Evolutionary conservation across 1,140 invertebrate genomes (phyloP).

Genomic region (Zaprionus nigranus): DNA sequence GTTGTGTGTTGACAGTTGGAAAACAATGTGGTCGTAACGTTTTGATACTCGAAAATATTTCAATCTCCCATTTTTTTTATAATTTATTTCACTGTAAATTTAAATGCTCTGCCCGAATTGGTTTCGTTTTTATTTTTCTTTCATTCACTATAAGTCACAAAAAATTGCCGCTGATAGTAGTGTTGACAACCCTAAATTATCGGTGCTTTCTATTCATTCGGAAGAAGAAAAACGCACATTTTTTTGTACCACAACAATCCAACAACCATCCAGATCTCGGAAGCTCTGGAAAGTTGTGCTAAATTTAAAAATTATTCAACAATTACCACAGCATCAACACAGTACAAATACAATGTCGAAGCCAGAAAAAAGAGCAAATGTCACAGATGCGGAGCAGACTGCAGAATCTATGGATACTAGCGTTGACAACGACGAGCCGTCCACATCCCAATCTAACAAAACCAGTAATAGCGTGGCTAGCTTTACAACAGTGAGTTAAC

Average conservation of each 20-base stretch:
- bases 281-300: slow-evolving; percentile 19
- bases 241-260: slow-evolving; percentile 50
- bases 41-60: slow-evolving; percentile 38
- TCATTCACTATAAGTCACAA: slow-evolving; percentile 19
- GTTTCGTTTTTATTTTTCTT: slow-evolving; percentile 28
- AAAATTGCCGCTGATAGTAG: slow-evolving; percentile 53
- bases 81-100: slow-evolving; percentile 37
- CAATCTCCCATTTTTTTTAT: slow-evolving; percentile 38
- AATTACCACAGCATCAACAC: background rate
- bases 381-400: background rate
- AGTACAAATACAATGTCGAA: slow-evolving; percentile 29
- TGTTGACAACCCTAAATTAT: slow-evolving; percentile 73
- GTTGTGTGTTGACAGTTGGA: slow-evolving; percentile 3
- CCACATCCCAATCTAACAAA: slow-evolving; percentile 21
- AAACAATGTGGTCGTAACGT: slow-evolving; percentile 25
- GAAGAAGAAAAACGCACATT: slow-evolving; percentile 77
- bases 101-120: slow-evolving; percentile 29
- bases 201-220: slow-evolving; percentile 59
- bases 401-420: background rate
- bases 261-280: background rate
- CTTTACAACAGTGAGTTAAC: slow-evolving; percentile 53
- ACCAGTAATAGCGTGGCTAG: slow-evolving; percentile 24
- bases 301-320: slow-evolving; percentile 3
- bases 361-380: slow-evolving; percentile 40
- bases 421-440: slow-evolving; percentile 9